These are phyloP conservation scores for Columbina picui DNA, from an alignment of 2,113 vertebrate genomes.

Conservation along the genomic window DNA sequence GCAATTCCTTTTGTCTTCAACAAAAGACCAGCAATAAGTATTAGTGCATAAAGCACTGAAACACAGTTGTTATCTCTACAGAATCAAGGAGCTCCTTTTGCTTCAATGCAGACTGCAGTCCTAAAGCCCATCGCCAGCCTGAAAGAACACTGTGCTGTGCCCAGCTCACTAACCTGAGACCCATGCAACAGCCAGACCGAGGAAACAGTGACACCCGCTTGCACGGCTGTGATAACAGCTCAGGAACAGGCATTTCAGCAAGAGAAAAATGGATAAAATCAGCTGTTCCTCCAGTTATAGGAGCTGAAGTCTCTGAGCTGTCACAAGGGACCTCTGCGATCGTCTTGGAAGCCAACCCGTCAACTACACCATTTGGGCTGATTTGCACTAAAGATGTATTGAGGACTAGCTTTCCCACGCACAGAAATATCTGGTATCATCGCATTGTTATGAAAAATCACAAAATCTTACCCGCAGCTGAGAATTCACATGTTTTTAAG, in stretches of 20 bases:
- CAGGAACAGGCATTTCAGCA: background rate
- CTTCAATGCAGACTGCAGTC: background rate
- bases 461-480: background rate
- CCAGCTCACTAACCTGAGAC: background rate
- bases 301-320: background rate
- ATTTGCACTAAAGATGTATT: rapidly evolving
- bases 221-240: background rate
- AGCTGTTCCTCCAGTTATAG: rapidly evolving
- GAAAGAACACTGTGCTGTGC: background rate
- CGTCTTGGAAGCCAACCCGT: background rate
- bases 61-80: background rate
- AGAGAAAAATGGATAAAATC: background rate
- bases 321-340: background rate
- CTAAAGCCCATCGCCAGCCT: background rate
- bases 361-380: background rate
- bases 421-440: background rate
- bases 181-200: background rate
- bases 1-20: background rate
- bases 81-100: background rate
- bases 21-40: background rate
- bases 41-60: background rate
- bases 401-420: background rate
- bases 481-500: background rate
- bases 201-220: too few relatives aligned
- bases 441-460: background rate